These are phyloP conservation scores for Formica selysi DNA, from an alignment of 1,140 invertebrate species.

Conservation along the genomic window DNA sequence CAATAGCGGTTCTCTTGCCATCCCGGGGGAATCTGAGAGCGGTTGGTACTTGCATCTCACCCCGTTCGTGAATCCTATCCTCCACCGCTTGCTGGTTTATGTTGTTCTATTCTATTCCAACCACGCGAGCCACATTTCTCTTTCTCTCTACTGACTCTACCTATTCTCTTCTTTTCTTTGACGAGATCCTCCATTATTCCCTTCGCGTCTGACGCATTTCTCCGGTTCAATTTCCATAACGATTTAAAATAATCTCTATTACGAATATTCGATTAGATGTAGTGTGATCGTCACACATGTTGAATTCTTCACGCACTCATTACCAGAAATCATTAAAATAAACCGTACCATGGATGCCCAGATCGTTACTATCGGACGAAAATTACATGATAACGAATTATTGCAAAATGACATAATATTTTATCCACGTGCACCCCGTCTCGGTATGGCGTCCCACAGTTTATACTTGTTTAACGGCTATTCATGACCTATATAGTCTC, in stretches of 20 bases:
- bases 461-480: slow-evolving; percentile 31
- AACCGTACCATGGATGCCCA: neutral
- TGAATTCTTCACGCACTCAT: slow-evolving; percentile 6
- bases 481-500: slow-evolving; percentile 1
- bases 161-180: neutral
- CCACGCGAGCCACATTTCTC: slow-evolving; percentile 24
- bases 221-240: slow-evolving; percentile 35
- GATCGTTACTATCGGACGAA: neutral
- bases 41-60: slow-evolving; percentile 60
- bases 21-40: slow-evolving; percentile 75
- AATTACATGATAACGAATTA: slow-evolving; percentile 15
- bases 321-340: slow-evolving; percentile 46
- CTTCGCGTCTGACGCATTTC: slow-evolving; percentile 19
- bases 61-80: slow-evolving; percentile 71
- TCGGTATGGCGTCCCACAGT: neutral
- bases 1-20: slow-evolving; percentile 79
- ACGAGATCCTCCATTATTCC: slow-evolving; percentile 1
- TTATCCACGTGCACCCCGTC: neutral
- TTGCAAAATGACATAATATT: slow-evolving; percentile 16
- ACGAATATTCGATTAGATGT: neutral
- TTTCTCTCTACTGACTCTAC: slow-evolving; percentile 12
- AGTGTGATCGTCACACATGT: neutral
- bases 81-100: slow-evolving; percentile 59
- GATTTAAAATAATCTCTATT: slow-evolving; percentile 32
- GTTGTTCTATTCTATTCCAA: slow-evolving; percentile 59